A percentile compares a stretch with the other conserved stretches of the same genome.
Evolutionary conservation across 1,140 invertebrate species (phyloP).

Genomic region (Drosophila jambulina): DNA sequence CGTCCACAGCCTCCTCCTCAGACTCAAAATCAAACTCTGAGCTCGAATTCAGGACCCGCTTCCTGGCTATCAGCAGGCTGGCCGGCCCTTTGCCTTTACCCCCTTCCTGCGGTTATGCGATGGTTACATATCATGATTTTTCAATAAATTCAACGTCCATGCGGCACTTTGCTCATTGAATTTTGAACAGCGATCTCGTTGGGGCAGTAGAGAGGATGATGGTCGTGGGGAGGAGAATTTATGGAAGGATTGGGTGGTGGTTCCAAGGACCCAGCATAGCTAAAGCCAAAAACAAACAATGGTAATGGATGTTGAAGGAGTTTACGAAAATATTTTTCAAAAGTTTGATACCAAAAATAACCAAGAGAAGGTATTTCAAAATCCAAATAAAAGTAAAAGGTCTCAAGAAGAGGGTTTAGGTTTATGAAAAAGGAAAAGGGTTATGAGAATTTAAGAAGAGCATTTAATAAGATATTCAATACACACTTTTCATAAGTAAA

Average conservation of each 20-base stretch:
- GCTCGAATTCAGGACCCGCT: slow-evolving; percentile 12
- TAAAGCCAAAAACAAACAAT: slow-evolving; percentile 43
- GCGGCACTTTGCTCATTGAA: slow-evolving; percentile 80
- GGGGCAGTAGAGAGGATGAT: neutral
- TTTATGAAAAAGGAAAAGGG: neutral
- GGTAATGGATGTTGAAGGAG: slow-evolving; percentile 44
- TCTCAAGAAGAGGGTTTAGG: neutral
- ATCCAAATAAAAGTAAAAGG: neutral
- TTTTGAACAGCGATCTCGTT: slow-evolving; percentile 63
- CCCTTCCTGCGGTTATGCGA: slow-evolving; percentile 35
- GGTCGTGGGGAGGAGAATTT: neutral
- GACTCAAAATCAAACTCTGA: slow-evolving; percentile 5
- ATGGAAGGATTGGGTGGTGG: neutral
- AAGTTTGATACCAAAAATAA: neutral
- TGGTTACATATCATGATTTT: slow-evolving; percentile 83
- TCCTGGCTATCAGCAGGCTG: slow-evolving; percentile 24
- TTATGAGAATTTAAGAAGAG: neutral
- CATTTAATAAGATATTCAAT: neutral
- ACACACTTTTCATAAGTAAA: neutral
- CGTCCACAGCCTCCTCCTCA: neutral
- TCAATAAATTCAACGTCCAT: slow-evolving; percentile 78
- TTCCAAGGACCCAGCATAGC: neutral
- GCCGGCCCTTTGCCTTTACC: slow-evolving; percentile 1
- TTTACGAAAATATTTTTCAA: slow-evolving; percentile 14
- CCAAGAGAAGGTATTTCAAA: neutral